Evolutionary conservation across 1,140 invertebrate genomes (phyloP).

Genomic region (Triops longicaudatus): DNA sequence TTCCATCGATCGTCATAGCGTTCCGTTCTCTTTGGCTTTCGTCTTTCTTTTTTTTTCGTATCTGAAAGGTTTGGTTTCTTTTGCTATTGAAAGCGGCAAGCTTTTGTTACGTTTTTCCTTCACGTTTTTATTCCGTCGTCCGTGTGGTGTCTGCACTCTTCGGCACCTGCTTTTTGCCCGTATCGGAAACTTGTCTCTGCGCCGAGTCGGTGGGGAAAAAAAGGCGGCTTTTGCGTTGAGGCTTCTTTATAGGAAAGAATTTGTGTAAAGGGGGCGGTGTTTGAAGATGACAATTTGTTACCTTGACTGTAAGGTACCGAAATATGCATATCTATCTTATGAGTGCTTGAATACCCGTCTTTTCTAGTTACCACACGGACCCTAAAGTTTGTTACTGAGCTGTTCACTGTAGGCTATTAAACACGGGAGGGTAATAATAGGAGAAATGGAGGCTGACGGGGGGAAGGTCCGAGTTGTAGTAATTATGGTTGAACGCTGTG

Average conservation of each 20-base stretch:
- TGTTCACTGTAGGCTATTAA: background rate
- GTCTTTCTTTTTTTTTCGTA: no score
- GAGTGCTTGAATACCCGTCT: background rate
- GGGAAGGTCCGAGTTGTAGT: background rate
- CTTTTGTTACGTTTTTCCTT: background rate
- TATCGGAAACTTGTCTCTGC: background rate
- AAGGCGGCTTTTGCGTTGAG: background rate
- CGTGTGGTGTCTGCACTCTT: background rate
- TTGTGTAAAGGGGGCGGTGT: background rate
- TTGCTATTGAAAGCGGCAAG: background rate
- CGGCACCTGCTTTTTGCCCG: background rate
- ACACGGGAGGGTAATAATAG: background rate
- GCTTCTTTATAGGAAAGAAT: no score
- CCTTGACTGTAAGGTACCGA: background rate
- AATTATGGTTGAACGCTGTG: background rate
- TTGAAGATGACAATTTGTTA: background rate
- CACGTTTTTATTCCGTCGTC: background rate
- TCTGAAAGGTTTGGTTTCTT: no score
- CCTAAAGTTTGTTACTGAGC: slow-evolving; percentile 1
- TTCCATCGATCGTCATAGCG: background rate
- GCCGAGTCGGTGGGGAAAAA: background rate
- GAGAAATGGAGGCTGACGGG: background rate
- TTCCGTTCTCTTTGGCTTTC: background rate
- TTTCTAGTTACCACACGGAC: background rate
- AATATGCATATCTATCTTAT: background rate